Base-by-base conservation (phyloP, 2,113 vertebrate genomes). In the Grammomys dolichurus region DNA sequence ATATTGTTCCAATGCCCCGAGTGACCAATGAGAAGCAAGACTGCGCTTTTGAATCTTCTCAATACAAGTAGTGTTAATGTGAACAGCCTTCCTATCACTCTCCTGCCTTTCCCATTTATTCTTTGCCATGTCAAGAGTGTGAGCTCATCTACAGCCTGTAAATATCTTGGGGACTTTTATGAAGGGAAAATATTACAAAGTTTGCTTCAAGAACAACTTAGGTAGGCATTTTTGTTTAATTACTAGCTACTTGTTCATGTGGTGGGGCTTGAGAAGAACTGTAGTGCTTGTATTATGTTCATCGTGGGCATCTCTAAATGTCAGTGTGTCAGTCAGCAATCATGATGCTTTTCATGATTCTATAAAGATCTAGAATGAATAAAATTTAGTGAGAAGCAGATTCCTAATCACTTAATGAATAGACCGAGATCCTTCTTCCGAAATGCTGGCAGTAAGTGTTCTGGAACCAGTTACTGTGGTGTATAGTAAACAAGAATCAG, bases 131-230 rank as follows among this genome's bases (percentile, higher is more conserved):
- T 98, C 97, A 97, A 96, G 73, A 97, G 56, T 76, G 94, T 98
- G 98, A 98, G 86, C 97, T 98, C 98, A 98, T 98, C 96, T 97
- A 40, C 96, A 96, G 97, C 97, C 96, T 96, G 90, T 97, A 98
- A 98, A 98, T 98, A 97, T 40, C 95, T 98, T 93, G 97, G 94
- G 95, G 65, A 96, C 91, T 97, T 98, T 98, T 97, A 97, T 96
- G 95, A 95, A 98, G 73, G 98, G 96, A 98, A 98, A 98, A 87
- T 97, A 95, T 98, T 98, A 96, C 93, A 93, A 95, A 98, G 60
- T 91, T 98, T 96, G 85, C 94, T 96, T 97, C 78, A 3, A 91
- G 95, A 97, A 96, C 85, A 97, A 96, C 97, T 94, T 98, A 95
- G 97, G 97, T 96, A 98, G 97, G 95, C 98, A 78, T 67, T 43